Percentiles rank a stretch among this genome's conserved stretches.
Conservation (phyloP, 1,140 invertebrate genomes). For the Drosophila repleta region DNA sequence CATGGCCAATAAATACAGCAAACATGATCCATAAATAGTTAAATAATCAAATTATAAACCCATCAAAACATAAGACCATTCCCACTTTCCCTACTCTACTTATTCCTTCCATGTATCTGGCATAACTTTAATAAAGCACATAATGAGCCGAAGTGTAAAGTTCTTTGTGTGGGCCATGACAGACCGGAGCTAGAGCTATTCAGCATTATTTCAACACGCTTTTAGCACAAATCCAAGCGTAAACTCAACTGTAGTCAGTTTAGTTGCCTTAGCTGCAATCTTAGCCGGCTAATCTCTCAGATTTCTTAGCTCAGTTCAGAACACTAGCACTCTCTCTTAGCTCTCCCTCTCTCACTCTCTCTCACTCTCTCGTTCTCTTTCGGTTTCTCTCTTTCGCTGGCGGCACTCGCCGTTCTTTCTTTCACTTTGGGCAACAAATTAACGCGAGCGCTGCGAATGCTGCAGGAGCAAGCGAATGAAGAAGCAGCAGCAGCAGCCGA, state of each 20-base stretch:
- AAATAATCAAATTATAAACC: too few species aligned
- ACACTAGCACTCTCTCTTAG: conserved; percentile 1
- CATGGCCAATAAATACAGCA: too few species aligned
- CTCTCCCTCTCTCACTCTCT: not conserved
- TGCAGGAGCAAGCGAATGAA: not conserved
- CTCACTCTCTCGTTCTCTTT: not conserved
- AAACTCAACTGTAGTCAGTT: not conserved
- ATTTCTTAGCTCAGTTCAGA: conserved; percentile 3
- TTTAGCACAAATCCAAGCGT: not conserved
- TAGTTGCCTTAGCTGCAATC: not conserved
- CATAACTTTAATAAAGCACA: not conserved
- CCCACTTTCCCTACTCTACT: too few species aligned
- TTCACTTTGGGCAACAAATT: conserved; percentile 13
- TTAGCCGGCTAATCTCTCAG: conserved; percentile 9
- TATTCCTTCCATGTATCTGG: too few species aligned
- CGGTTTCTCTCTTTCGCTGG: not conserved
- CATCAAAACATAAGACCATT: too few species aligned
- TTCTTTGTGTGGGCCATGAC: not conserved
- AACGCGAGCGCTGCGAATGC: conserved; percentile 12
- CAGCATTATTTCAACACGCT: not conserved
- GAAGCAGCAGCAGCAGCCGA: not conserved
- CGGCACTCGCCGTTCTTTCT: not conserved
- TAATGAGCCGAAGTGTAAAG: not conserved
- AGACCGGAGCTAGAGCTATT: not conserved
- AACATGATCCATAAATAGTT: too few species aligned